phyloP scores from a whole-genome alignment of 1,140 invertebrate genomes.

The Drosophila takahashii region DNA sequence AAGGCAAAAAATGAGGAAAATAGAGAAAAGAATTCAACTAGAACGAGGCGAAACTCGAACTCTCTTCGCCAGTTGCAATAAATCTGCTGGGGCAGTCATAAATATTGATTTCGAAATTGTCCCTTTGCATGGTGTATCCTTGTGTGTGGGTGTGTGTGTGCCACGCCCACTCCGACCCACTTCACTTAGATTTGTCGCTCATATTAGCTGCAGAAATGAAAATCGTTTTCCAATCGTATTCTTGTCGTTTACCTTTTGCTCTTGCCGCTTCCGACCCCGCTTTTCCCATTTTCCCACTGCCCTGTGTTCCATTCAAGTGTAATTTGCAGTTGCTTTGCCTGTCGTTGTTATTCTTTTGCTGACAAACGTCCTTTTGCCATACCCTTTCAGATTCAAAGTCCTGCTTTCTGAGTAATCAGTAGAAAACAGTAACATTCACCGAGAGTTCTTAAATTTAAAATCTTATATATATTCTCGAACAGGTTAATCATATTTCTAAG shows the following conservation, averaged over 20 bases:
- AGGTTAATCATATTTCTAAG: too few species aligned
- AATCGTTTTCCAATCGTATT: conserved; percentile 82
- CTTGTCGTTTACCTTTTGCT: conserved; percentile 74
- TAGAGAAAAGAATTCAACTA: conserved; percentile 25
- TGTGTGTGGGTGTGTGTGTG: conserved; percentile 12
- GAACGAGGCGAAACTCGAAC: conserved; percentile 48
- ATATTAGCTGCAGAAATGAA: conserved; percentile 83
- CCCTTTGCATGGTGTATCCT: conserved; percentile 42
- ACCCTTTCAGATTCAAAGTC: background rate
- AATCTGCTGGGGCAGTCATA: conserved; percentile 79
- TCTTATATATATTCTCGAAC: too few species aligned
- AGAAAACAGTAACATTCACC: too few species aligned
- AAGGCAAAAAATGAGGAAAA: conserved; percentile 8
- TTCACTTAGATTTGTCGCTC: conserved; percentile 78
- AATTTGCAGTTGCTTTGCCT: conserved; percentile 72
- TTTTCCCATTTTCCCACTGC: conserved; percentile 28
- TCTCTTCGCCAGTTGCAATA: conserved; percentile 61
- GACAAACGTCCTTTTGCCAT: conserved; percentile 33
- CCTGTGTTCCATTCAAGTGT: conserved; percentile 51
- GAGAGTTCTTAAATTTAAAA: too few species aligned
- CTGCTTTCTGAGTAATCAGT: background rate
- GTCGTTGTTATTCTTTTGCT: conserved; percentile 61
- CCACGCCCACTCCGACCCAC: conserved; percentile 29
- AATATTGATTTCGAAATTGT: conserved; percentile 82
- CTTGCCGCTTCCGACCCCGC: conserved; percentile 26